Percentiles rank a stretch among this genome's conserved stretches.
phyloP scores from a whole-genome alignment of 1,140 invertebrate species.

The Tetramorium alpestre region DNA sequence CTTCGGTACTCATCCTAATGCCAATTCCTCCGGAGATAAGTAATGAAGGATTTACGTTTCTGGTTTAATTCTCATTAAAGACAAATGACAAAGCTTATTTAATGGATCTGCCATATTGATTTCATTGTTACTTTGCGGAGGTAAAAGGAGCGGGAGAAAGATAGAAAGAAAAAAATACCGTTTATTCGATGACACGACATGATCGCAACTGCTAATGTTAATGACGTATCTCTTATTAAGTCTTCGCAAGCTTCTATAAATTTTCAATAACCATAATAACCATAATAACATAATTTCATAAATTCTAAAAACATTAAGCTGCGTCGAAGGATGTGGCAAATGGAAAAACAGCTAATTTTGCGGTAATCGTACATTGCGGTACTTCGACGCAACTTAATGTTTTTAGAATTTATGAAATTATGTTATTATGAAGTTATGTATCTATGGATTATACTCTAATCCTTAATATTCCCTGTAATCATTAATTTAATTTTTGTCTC shows the following conservation, averaged over 20 bases:
- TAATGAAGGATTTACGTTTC: conserved; percentile 62
- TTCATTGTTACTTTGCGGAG: neutral
- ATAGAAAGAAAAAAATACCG: neutral
- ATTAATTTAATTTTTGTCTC: neutral
- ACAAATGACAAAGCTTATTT: conserved; percentile 55
- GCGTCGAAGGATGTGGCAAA: neutral
- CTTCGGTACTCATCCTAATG: conserved; percentile 12
- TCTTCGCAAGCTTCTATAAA: neutral
- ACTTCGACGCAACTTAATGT: neutral
- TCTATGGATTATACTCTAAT: neutral
- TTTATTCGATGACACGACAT: neutral
- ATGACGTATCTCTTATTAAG: neutral
- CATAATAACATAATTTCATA: neutral
- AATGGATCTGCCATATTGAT: conserved; percentile 46
- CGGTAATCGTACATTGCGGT: no score
- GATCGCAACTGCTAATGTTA: neutral
- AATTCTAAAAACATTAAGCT: neutral
- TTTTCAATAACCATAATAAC: neutral
- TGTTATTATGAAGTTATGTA: neutral
- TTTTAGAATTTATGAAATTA: neutral
- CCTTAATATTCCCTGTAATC: neutral
- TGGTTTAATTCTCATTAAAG: conserved; percentile 63
- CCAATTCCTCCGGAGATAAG: conserved; percentile 38
- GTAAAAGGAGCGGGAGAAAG: neutral
- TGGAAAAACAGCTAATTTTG: no score